Conservation (phyloP, 37 sponge, comb jelly and placozoan genomes). For the Hexactinellida sp. region DNA sequence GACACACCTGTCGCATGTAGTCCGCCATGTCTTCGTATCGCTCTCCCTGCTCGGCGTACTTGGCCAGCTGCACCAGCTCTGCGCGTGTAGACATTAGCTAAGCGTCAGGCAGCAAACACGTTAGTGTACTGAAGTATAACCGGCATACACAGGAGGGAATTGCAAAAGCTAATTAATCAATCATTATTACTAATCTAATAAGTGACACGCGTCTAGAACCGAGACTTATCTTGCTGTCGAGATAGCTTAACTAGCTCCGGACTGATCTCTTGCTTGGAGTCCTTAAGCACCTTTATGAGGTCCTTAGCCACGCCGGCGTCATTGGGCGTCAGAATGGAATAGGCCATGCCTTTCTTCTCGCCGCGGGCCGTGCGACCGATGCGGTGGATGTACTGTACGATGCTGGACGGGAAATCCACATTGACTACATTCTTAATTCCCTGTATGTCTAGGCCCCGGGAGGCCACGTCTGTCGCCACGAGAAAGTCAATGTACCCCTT, state of each 20-base stretch:
- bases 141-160: background rate
- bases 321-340: background rate
- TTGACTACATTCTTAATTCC: background rate
- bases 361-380: background rate
- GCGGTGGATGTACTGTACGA: background rate
- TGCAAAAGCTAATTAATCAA: background rate
- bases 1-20: constrained; percentile 20
- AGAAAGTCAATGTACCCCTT: background rate
- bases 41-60: constrained; percentile 36
- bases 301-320: background rate
- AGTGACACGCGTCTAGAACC: background rate
- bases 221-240: background rate
- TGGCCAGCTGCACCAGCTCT: constrained; percentile 24
- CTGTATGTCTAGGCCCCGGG: background rate
- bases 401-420: background rate
- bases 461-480: background rate
- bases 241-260: background rate
- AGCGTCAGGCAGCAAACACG: too few species aligned
- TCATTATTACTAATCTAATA: background rate
- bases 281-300: background rate
- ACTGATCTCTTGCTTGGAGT: background rate
- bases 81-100: background rate
- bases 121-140: too few species aligned
- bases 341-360: background rate
- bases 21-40: constrained; percentile 42